Evolutionary conservation across 2,113 vertebrate genomes (phyloP).

Genomic region (Percopsis transmontana): DNA sequence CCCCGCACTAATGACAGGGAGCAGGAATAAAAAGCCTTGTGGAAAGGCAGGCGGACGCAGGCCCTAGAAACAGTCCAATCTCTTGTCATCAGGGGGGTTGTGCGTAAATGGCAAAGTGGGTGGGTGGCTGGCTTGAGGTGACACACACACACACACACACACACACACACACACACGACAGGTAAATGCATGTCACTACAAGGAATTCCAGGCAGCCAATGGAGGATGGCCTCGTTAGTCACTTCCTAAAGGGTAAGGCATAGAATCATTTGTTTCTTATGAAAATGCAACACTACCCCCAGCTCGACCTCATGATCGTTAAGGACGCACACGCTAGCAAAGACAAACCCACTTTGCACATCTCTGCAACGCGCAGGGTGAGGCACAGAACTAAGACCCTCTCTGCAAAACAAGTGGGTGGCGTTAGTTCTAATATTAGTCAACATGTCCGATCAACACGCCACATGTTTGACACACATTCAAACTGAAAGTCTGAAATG

Average conservation of each 20-base stretch:
- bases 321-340: conserved; percentile 14
- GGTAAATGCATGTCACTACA: conserved; percentile 1
- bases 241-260: background rate
- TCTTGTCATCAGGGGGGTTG: conserved; percentile 4
- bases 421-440: conserved; percentile 65
- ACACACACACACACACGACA: conserved; percentile 10
- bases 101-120: conserved; percentile 20
- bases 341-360: background rate
- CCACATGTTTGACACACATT: conserved; percentile 61
- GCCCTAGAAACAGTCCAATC: conserved; percentile 28
- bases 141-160: conserved; percentile 15
- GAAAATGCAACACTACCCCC: conserved; percentile 34
- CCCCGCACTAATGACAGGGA: conserved; percentile 2
- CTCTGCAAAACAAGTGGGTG: conserved; percentile 44
- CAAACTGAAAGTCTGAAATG: conserved; percentile 64
- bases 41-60: conserved; percentile 1
- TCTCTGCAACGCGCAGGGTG: conserved; percentile 1
- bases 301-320: conserved; percentile 22
- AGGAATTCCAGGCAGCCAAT: too few species aligned
- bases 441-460: conserved; percentile 57
- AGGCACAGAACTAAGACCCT: conserved; percentile 18
- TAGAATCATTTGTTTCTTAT: conserved; percentile 18
- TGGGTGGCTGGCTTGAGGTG: conserved; percentile 8
- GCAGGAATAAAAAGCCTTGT: background rate
- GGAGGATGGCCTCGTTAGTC: too few species aligned